Conservation (phyloP, 23 tunicate species). For the Oikopleura vanhoeffeni region DNA sequence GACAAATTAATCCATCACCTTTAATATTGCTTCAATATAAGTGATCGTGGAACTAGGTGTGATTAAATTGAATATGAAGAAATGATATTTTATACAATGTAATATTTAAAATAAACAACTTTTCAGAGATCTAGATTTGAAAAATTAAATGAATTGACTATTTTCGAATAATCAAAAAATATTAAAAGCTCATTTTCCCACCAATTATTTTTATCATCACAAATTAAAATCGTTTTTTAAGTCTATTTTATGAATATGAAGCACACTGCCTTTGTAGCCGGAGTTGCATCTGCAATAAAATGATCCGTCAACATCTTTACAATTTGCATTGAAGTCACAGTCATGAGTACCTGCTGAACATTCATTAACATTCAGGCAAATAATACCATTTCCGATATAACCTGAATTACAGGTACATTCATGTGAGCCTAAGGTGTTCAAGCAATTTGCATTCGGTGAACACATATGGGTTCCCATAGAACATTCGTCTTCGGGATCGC, state of each 20-base stretch:
- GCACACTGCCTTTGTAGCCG: conserved; percentile 21
- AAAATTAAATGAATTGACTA: no score
- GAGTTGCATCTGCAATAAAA: conserved; percentile 22
- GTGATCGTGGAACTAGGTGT: no score
- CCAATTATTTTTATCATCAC: no score
- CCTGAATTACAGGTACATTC: neutral
- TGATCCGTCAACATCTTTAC: neutral
- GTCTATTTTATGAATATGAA: neutral
- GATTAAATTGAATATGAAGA: no score
- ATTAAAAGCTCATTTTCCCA: no score
- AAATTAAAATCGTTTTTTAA: neutral
- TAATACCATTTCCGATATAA: neutral
- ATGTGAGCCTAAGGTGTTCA: neutral
- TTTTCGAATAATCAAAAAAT: no score
- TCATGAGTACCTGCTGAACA: neutral
- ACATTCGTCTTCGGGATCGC: neutral
- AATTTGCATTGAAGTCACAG: neutral
- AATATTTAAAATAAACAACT: no score
- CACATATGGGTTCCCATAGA: neutral
- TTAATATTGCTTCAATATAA: conserved; percentile 1
- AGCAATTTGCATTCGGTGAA: neutral
- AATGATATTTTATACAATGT: no score
- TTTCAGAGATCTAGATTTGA: no score
- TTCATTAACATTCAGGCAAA: neutral
- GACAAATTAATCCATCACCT: conserved; percentile 19